Percentiles rank a stretch among this genome's conserved stretches.
Conservation (phyloP, 2,797 vertebrate species). For the Tauraco hartlaubi region DNA sequence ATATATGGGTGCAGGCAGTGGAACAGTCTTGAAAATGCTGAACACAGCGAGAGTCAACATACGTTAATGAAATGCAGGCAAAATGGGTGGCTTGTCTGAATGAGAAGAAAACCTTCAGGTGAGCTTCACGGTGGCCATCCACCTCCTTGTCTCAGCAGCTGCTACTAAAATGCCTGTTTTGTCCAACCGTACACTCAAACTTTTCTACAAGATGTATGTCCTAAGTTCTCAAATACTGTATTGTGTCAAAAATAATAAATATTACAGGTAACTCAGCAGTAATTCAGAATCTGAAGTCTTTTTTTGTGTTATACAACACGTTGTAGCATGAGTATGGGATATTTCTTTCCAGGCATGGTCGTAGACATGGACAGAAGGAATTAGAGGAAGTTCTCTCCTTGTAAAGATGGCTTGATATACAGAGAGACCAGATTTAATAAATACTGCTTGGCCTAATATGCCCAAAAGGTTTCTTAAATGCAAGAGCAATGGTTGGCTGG, state of each 20-base stretch:
- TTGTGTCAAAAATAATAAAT: neutral
- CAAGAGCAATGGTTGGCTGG: neutral
- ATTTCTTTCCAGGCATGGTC: neutral
- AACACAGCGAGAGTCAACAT: neutral
- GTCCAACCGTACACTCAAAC: neutral
- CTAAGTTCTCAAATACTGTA: neutral
- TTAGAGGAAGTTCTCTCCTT: neutral
- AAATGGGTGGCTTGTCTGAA: accelerated
- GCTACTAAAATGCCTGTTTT: neutral
- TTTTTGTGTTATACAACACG: neutral
- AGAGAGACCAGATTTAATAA: neutral
- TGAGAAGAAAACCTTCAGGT: neutral
- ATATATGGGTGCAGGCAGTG: neutral
- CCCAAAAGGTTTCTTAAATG: neutral
- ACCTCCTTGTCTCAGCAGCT: neutral
- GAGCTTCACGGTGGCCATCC: neutral
- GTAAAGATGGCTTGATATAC: neutral
- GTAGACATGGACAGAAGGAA: neutral
- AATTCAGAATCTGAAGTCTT: neutral
- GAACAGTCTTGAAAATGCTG: neutral
- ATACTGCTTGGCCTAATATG: neutral
- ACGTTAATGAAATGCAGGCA: no score
- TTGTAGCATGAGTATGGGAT: neutral
- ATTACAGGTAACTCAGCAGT: neutral
- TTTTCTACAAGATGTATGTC: neutral